These are phyloP conservation scores for Xerus inauris DNA, from an alignment of 2,113 vertebrate genomes.

Conservation along the genomic window DNA sequence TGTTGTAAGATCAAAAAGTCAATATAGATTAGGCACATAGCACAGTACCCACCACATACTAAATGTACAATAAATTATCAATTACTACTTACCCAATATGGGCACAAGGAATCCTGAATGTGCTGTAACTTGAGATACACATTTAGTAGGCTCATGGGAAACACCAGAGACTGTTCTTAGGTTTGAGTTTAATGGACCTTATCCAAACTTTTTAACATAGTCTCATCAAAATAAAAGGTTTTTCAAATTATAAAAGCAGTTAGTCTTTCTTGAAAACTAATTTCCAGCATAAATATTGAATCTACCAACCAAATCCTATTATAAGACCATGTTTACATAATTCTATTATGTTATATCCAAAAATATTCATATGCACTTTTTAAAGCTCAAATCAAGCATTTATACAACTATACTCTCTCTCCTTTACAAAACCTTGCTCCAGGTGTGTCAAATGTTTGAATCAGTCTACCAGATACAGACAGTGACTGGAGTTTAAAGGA, in stretches of 20 bases:
- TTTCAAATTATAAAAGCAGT: conserved; percentile 56
- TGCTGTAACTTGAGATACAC: neutral
- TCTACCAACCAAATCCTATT: conserved; percentile 45
- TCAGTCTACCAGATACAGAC: conserved; percentile 33
- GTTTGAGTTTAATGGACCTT: neutral
- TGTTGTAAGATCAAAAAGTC: neutral
- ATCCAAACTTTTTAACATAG: conserved; percentile 18
- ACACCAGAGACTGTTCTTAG: neutral
- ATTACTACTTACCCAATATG: neutral
- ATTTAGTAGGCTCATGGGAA: conserved; percentile 19
- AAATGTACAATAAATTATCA: neutral
- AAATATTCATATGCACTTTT: conserved; percentile 36
- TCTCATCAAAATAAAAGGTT: conserved; percentile 40
- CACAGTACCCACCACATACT: neutral
- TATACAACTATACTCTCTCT: conserved; percentile 4
- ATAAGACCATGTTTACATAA: conserved; percentile 44
- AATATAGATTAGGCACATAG: neutral
- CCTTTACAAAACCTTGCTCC: conserved; percentile 41
- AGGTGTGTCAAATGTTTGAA: conserved; percentile 46
- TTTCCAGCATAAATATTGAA: conserved; percentile 26
- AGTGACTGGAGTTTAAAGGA: conserved; percentile 46
- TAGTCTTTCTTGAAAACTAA: conserved; percentile 31
- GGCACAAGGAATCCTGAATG: neutral
- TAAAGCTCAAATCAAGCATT: conserved; percentile 54
- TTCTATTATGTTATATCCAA: conserved; percentile 53